These are phyloP conservation scores for Strigamia transsilvanica DNA, from an alignment of 2,888 invertebrate species.

Conservation along the genomic window DNA sequence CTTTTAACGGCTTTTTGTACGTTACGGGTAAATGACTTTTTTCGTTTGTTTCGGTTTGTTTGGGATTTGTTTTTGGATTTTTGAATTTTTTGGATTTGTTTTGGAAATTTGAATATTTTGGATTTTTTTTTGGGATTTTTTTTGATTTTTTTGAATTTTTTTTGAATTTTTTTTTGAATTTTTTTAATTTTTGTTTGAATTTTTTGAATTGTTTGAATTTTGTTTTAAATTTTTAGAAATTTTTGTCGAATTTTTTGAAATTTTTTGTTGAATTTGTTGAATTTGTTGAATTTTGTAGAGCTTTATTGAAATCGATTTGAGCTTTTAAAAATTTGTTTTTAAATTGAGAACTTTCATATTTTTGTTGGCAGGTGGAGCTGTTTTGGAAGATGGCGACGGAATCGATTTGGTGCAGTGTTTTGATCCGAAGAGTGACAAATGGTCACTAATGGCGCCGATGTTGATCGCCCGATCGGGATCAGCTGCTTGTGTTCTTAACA, in stretches of 20 bases:
- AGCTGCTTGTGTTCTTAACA: constrained; percentile 66
- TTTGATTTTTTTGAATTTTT: background rate
- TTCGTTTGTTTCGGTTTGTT: no score
- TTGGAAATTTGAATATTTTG: background rate
- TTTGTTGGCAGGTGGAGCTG: constrained; percentile 65
- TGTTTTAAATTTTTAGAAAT: no score
- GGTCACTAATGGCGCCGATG: constrained; percentile 66
- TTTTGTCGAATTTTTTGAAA: no score
- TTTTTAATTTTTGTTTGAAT: no score
- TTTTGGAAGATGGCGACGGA: constrained; percentile 68
- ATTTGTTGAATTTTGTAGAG: background rate
- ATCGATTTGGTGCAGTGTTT: constrained; percentile 66
- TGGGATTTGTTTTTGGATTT: no score
- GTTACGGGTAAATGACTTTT: constrained; percentile 67
- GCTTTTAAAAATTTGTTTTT: no score
- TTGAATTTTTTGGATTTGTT: background rate
- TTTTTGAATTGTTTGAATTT: no score
- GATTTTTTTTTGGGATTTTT: background rate
- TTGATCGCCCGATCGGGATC: constrained; percentile 67
- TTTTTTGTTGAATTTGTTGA: background rate
- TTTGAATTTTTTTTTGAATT: background rate
- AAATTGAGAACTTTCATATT: no score
- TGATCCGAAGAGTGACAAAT: constrained; percentile 65
- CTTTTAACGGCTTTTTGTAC: constrained; percentile 65
- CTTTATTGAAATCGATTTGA: no score